phyloP scores from a whole-genome alignment of 2,797 vertebrate species.

The Zalophus californianus region DNA sequence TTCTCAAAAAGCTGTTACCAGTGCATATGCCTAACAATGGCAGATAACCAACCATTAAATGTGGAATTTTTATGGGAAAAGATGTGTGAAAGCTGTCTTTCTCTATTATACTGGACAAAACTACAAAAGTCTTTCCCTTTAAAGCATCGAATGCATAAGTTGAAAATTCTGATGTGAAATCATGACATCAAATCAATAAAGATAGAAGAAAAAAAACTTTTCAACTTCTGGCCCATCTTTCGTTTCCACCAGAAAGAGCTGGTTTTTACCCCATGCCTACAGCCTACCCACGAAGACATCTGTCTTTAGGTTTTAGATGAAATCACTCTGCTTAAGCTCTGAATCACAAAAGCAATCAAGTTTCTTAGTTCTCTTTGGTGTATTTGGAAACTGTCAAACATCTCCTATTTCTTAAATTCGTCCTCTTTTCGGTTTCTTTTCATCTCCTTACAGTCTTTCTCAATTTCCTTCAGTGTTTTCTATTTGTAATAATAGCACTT shows the following conservation, averaged over 20 bases:
- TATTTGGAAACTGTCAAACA: background rate
- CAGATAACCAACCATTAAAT: background rate
- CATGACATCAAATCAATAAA: background rate
- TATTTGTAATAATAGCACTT: background rate
- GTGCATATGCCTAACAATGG: background rate
- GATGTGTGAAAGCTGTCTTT: background rate
- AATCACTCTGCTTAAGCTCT: background rate
- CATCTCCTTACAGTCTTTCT: background rate
- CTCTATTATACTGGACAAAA: background rate
- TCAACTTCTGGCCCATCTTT: background rate
- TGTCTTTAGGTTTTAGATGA: background rate
- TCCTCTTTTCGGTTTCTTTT: background rate
- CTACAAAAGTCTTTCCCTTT: background rate
- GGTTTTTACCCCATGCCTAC: background rate
- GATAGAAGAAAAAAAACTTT: background rate
- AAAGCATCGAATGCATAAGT: background rate
- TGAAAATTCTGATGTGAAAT: conserved; percentile 38
- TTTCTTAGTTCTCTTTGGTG: background rate
- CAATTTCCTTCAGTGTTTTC: background rate
- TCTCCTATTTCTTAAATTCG: background rate
- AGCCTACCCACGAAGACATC: background rate
- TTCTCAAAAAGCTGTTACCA: background rate
- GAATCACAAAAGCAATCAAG: background rate
- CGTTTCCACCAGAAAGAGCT: background rate
- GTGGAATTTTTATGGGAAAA: background rate